phyloP scores from a whole-genome alignment of 1,140 invertebrate genomes.

The Ctenoplectra terminalis region DNA sequence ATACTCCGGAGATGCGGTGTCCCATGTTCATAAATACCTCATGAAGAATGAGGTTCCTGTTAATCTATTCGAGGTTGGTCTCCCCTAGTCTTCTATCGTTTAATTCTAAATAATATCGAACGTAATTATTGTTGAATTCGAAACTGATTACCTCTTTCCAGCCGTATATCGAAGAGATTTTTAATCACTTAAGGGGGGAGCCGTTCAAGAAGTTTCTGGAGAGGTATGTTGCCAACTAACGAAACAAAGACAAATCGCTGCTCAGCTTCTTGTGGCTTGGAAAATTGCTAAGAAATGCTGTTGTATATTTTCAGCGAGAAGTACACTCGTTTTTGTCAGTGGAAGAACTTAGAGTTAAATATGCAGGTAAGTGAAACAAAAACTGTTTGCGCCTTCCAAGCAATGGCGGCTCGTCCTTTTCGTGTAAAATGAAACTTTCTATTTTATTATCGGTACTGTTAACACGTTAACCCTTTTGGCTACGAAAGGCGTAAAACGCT shows the following conservation, averaged over 20 bases:
- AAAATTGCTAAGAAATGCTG: conserved; percentile 34
- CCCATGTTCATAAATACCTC: conserved; percentile 98
- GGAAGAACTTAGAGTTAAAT: conserved; percentile 99
- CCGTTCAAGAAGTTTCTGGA: conserved; percentile 99
- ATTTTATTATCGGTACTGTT: too few species aligned
- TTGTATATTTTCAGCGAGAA: conserved; percentile 93
- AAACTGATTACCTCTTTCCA: conserved; percentile 82
- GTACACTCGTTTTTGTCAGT: conserved; percentile 99
- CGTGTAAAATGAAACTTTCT: too few species aligned
- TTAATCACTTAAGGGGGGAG: conserved; percentile 97
- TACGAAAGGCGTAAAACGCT: too few species aligned
- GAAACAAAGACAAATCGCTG: neutral
- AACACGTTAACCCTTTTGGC: too few species aligned
- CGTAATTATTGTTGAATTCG: conserved; percentile 11
- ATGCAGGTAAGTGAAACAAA: conserved; percentile 90
- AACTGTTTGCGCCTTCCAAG: too few species aligned
- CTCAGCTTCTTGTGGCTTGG: conserved; percentile 5
- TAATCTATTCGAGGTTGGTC: conserved; percentile 97
- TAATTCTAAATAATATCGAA: conserved; percentile 27
- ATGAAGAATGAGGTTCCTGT: conserved; percentile 98
- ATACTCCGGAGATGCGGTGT: conserved; percentile 97
- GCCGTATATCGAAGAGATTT: conserved; percentile 99
- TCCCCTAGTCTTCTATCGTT: conserved; percentile 34
- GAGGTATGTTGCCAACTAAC: conserved; percentile 87
- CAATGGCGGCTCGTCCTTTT: too few species aligned